phyloP scores from a whole-genome alignment of 2,113 vertebrate genomes.

The Bucco capensis region DNA sequence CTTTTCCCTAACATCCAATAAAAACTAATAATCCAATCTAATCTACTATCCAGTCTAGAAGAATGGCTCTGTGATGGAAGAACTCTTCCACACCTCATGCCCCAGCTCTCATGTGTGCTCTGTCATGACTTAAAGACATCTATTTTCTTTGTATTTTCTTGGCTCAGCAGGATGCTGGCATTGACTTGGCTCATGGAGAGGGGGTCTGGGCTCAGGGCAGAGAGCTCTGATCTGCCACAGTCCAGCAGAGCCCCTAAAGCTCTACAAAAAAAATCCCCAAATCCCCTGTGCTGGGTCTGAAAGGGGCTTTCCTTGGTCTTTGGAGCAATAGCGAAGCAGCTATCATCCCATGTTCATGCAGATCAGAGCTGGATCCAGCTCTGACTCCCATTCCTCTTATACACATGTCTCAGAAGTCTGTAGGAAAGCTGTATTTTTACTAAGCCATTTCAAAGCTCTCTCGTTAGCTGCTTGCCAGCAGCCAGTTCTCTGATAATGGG shows the following conservation, averaged over 20 bases:
- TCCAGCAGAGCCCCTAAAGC: not conserved
- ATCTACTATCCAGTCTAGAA: not conserved
- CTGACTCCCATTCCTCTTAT: not conserved
- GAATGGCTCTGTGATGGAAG: not conserved
- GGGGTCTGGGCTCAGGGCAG: too few species aligned
- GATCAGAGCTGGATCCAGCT: not conserved
- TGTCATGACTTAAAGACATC: not conserved
- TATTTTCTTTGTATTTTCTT: not conserved
- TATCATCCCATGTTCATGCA: not conserved
- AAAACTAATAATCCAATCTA: not conserved
- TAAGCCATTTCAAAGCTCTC: not conserved
- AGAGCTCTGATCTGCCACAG: not conserved
- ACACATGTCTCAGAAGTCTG: not conserved
- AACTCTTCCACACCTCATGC: not conserved
- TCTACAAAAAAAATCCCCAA: not conserved
- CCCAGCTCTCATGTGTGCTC: not conserved
- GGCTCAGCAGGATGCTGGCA: not conserved
- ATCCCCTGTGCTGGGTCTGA: not conserved
- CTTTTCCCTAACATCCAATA: not conserved
- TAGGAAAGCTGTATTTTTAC: conserved; percentile 24
- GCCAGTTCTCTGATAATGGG: conserved; percentile 17
- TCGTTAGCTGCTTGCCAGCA: conserved; percentile 52
- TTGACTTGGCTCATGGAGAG: not conserved
- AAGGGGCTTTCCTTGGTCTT: not conserved
- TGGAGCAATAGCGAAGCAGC: accelerated